A percentile compares a stretch with the other conserved stretches of the same genome.
phyloP scores from a whole-genome alignment of 2,797 vertebrate genomes.

The Peromyscus aztecus region DNA sequence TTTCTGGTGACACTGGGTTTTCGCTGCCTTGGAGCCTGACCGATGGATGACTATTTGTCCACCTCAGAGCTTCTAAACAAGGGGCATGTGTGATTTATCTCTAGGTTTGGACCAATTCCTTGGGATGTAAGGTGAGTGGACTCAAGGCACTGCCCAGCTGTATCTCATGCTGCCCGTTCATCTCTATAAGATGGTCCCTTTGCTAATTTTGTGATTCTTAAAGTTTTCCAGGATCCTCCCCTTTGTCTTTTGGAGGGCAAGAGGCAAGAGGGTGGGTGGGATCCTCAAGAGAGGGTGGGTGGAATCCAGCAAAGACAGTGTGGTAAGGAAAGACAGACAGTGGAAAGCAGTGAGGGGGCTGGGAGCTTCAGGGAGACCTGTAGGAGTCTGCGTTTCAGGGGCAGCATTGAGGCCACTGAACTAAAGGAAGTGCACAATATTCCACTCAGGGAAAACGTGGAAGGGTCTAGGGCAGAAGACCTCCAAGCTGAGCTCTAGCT shows the following conservation, averaged over 20 bases:
- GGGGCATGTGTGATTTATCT: not conserved
- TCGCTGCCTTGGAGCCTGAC: not conserved
- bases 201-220: not conserved
- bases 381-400: not conserved
- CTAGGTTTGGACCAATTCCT: not conserved
- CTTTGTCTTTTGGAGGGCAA: not conserved
- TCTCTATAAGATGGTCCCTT: not conserved
- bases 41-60: fast-evolving
- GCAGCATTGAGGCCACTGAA: not conserved
- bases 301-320: not conserved
- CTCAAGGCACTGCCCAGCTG: not conserved
- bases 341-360: fast-evolving
- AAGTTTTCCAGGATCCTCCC: not conserved
- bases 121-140: fast-evolving
- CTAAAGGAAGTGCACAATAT: not conserved
- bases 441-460: not conserved
- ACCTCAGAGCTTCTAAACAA: not conserved
- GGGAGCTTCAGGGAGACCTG: not conserved
- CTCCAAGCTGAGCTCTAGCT: not conserved
- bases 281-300: not conserved
- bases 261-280: not conserved
- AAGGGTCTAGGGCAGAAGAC: not conserved
- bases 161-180: too few species aligned
- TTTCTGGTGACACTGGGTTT: not conserved
- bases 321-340: not conserved